Evolutionary conservation across 2,113 vertebrate species (phyloP), one percentile per base, ranked within the genome.

Genomic region (Gracilinanus agilis): DNA sequence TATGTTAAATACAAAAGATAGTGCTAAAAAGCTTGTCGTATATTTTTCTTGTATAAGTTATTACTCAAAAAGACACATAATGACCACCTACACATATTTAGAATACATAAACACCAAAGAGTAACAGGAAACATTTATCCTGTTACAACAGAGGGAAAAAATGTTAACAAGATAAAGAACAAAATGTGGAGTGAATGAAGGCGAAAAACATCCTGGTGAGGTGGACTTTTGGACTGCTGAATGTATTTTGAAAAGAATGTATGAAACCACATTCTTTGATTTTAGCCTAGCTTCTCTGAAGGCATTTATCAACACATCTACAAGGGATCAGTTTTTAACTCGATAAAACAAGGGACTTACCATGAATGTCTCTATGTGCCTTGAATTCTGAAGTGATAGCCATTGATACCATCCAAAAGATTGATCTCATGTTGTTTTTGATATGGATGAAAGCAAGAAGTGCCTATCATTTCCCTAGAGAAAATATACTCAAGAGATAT

Each of bases 381-480:
- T 90, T 83, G 44, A 29, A 54, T 94, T 92, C 55, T 67, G 88
- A 96, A 75, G 75, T 61, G 88, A 27, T 55, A 92, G 24, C 11
- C 53, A 53, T 1, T 24, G 55, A 83, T 54, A 13, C 40, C 53
- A 83, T 88, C 44, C 61, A 56, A 24, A 27, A 44, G 19, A 0
- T 24, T 91, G 91, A 92, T 21, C 27, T 67, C 55, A 29, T 16
- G 24, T 67, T 58, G 24, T 53, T 94, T 91, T 93, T 92, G 55
- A 89, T 55, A 34, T 56, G 27, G 55, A 88, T 44, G 56, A 90
- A 92, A 91, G 95, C 56, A 96, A 44, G 89, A 97, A 92, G 92
- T 11, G 54, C 25, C 93, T 44, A 0, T 91, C 89, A 49, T 27
- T 54, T 93, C 53, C 67, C 10, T 58, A 93, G n/a, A 91, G 67